phyloP scores from a whole-genome alignment of 2,797 vertebrate species.

The Buceros bicornis region DNA sequence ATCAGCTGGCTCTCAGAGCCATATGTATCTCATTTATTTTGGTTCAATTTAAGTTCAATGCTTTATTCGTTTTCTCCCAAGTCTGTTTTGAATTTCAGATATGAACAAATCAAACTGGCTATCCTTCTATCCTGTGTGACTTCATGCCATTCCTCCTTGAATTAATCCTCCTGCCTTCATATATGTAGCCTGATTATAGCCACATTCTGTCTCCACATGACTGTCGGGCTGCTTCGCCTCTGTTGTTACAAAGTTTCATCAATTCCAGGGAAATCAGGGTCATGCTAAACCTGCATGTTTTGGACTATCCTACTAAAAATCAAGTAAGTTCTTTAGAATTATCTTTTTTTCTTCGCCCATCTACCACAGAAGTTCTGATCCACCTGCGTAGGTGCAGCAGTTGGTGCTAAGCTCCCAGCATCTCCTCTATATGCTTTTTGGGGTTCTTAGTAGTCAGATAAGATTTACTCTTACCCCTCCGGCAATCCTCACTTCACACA shows the following conservation, averaged over 20 bases:
- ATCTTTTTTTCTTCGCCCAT: background rate
- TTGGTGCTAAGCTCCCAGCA: background rate
- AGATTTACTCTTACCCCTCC: background rate
- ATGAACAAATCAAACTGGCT: background rate
- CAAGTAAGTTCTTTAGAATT: background rate
- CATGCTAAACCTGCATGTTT: background rate
- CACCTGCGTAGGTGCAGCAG: rapidly evolving
- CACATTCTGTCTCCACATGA: background rate
- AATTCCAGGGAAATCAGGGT: background rate
- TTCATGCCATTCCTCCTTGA: background rate
- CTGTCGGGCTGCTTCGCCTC: background rate
- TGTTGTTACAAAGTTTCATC: background rate
- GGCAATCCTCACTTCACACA: background rate
- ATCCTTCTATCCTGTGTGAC: slow-evolving; percentile 10
- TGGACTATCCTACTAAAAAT: background rate
- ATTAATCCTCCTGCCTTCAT: background rate
- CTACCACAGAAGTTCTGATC: background rate
- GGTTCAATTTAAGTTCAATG: slow-evolving; percentile 56
- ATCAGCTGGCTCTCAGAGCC: slow-evolving; percentile 1
- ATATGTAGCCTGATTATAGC: background rate
- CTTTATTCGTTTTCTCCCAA: slow-evolving; percentile 28
- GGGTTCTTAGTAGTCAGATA: background rate
- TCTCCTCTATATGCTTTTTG: background rate
- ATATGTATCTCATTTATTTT: slow-evolving; percentile 46
- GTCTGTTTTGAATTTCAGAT: slow-evolving; percentile 58